Conservation (phyloP, 1,140 invertebrate species). For the Scaptomyza hsui region DNA sequence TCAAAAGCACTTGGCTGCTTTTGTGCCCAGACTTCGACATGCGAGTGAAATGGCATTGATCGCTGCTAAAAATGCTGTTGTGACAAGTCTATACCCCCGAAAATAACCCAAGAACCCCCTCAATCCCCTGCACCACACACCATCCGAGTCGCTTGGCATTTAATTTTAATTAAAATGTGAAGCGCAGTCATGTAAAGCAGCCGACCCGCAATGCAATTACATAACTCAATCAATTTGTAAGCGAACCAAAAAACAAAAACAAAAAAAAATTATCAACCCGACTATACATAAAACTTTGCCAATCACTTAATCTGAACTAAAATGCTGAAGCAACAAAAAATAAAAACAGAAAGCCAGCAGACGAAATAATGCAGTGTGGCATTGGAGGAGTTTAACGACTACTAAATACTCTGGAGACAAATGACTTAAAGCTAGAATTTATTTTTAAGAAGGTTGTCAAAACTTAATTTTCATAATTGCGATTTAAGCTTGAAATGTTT, state of each 20-base stretch:
- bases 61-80: constrained; percentile 67
- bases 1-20: constrained; percentile 26
- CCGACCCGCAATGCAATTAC: constrained; percentile 61
- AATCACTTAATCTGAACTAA: constrained; percentile 60
- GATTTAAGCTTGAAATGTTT: no score
- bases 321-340: constrained; percentile 13
- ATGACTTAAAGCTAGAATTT: no score
- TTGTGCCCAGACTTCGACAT: constrained; percentile 48
- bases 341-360: neutral
- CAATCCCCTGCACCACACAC: no score
- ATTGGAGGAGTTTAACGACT: neutral
- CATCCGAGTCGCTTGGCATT: constrained; percentile 23
- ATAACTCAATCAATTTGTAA: constrained; percentile 83
- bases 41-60: constrained; percentile 79
- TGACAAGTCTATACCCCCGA: constrained; percentile 39
- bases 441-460: no score
- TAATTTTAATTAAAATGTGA: constrained; percentile 79
- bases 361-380: no score
- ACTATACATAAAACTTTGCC: constrained; percentile 42
- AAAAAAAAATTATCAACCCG: constrained; percentile 24
- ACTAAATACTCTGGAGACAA: neutral
- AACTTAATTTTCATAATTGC: no score
- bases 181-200: constrained; percentile 72
- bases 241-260: constrained; percentile 11
- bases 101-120: no score